Percentiles rank a stretch among this genome's conserved stretches.
These are phyloP conservation scores for Gobiocypris rarus DNA, from an alignment of 2,113 vertebrate species.

Conservation along the genomic window DNA sequence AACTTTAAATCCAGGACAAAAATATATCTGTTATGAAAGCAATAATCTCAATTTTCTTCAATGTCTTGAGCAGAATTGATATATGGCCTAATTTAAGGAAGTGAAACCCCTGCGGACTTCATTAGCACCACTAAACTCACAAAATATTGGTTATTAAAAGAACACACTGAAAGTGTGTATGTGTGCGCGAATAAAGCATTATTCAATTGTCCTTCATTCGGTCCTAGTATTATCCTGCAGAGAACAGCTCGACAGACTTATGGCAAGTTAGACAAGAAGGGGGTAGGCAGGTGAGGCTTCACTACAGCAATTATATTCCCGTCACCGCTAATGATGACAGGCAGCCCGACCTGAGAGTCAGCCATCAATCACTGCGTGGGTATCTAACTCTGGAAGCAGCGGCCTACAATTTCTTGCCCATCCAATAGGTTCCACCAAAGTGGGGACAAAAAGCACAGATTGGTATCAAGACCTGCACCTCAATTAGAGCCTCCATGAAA, in stretches of 20 bases:
- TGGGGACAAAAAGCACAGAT: constrained; percentile 17
- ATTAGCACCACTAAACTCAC: constrained; percentile 22
- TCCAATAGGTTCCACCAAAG: constrained; percentile 30
- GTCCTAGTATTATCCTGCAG: constrained; percentile 53
- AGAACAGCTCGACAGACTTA: constrained; percentile 43
- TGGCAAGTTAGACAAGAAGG: constrained; percentile 41
- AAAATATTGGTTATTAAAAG: not conserved
- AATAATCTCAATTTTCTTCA: constrained; percentile 24
- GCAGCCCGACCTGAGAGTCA: constrained; percentile 55
- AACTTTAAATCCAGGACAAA: not conserved
- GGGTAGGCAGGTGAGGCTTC: constrained; percentile 29
- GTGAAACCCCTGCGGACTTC: not conserved
- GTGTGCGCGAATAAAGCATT: not conserved
- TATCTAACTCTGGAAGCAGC: constrained; percentile 42
- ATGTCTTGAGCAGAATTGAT: not conserved
- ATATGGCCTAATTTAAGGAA: constrained; percentile 13
- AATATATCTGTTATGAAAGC: not conserved
- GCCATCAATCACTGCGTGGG: constrained; percentile 64
- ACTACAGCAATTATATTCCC: constrained; percentile 63
- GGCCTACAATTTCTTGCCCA: constrained; percentile 49
- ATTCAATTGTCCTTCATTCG: constrained; percentile 43
- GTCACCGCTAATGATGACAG: constrained; percentile 47
- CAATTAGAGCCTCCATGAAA: constrained; percentile 65
- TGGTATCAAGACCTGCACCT: constrained; percentile 55
- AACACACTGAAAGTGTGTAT: not conserved